Conservation (phyloP, 2,113 vertebrate genomes). For the Artemisiospiza belli region DNA sequence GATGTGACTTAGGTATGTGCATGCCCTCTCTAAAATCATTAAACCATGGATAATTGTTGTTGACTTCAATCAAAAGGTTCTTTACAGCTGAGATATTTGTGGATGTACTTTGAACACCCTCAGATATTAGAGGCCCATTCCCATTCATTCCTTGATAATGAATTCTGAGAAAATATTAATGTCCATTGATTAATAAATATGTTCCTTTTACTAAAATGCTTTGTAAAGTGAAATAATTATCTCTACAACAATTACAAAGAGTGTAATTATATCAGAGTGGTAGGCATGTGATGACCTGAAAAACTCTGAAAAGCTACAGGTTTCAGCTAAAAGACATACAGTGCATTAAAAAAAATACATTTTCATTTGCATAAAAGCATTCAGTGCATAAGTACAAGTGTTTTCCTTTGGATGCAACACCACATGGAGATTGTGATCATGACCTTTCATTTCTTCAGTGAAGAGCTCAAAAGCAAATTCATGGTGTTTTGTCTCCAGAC, state of each 20-base stretch:
- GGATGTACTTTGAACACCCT: background rate
- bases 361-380: background rate
- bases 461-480: background rate
- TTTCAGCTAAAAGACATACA: background rate
- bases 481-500: background rate
- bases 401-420: background rate
- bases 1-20: no score
- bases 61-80: background rate
- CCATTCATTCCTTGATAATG: background rate
- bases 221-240: background rate
- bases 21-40: background rate
- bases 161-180: background rate
- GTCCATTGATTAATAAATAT: background rate
- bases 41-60: accelerated
- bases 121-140: background rate
- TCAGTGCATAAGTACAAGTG: background rate
- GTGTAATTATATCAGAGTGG: background rate
- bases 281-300: background rate
- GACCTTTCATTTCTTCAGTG: background rate
- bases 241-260: background rate
- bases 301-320: background rate
- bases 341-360: background rate
- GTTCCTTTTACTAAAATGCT: background rate
- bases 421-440: accelerated
- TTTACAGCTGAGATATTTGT: background rate